Conservation (phyloP, 2,888 invertebrate species). For the Metellina segmentata region DNA sequence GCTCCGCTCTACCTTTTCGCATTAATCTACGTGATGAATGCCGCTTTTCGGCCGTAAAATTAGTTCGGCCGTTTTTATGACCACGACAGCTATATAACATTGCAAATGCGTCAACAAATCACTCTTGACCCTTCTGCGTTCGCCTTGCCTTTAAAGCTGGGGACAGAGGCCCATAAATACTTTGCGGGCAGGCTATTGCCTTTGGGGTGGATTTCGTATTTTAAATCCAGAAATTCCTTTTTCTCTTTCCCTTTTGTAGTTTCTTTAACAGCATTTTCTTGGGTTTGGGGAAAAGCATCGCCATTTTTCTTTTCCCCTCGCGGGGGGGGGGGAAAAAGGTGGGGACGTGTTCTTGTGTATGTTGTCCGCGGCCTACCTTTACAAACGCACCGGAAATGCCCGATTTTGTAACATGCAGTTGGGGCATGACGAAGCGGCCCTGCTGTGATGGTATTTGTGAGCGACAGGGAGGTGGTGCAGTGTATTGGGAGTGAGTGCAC, state of each 20-base stretch:
- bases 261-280: conserved; percentile 16
- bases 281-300: conserved; percentile 13
- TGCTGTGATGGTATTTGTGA: too few species aligned
- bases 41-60: conserved; percentile 22
- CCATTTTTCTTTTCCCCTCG: not conserved
- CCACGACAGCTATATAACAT: conserved; percentile 41
- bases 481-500: not conserved
- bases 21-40: conserved; percentile 25
- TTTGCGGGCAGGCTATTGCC: not conserved
- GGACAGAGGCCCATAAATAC: conserved; percentile 32
- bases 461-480: not conserved
- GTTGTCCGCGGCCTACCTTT: conserved; percentile 38
- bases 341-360: not conserved
- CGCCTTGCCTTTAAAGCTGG: not conserved
- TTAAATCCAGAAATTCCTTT: conserved; percentile 4
- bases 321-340: not conserved
- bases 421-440: too few species aligned
- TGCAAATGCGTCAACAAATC: conserved; percentile 38
- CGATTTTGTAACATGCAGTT: conserved; percentile 17
- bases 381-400: conserved; percentile 61
- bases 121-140: conserved; percentile 32
- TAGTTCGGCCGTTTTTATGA: conserved; percentile 46
- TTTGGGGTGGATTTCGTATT: not conserved
- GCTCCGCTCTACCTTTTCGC: too few species aligned
- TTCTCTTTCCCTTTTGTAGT: not conserved